Evolutionary conservation across 2,113 vertebrate genomes (phyloP).

Genomic region (Caranx melampygus): DNA sequence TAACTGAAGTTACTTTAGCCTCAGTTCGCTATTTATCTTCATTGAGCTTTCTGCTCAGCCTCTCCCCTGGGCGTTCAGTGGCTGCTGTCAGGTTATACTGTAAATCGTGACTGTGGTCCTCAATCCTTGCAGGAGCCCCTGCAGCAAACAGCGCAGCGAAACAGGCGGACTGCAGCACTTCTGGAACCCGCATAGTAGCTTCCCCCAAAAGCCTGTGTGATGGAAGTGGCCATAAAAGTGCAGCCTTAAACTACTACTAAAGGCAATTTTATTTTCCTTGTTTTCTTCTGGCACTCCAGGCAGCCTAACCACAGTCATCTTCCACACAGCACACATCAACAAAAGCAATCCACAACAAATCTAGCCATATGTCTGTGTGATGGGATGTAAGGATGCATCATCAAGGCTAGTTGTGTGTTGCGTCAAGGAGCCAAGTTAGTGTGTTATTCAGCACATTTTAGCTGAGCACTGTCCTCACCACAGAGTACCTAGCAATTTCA

Average conservation of each 20-base stretch:
- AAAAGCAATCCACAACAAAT: background rate
- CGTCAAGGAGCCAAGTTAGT: background rate
- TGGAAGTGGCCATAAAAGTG: conserved; percentile 17
- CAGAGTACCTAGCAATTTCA: background rate
- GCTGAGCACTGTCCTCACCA: background rate
- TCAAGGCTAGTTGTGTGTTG: background rate
- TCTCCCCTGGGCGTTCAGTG: conserved; percentile 42
- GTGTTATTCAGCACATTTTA: background rate
- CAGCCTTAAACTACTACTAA: conserved; percentile 19
- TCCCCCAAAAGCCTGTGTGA: conserved; percentile 18
- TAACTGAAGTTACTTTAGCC: conserved; percentile 50
- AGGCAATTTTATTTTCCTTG: background rate
- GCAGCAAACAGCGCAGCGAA: conserved; percentile 27
- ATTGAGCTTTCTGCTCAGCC: conserved; percentile 38
- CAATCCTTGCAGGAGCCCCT: conserved; percentile 54
- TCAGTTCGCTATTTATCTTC: conserved; percentile 65
- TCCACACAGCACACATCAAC: background rate
- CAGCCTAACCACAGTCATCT: background rate
- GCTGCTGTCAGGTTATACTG: conserved; percentile 62
- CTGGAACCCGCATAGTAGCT: conserved; percentile 29
- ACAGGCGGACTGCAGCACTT: conserved; percentile 43
- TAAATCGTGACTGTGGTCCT: conserved; percentile 66
- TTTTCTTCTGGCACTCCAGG: conserved; percentile 5
- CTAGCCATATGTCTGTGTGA: background rate
- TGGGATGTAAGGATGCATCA: background rate